Percentiles rank a stretch among this genome's conserved stretches.
Evolutionary conservation across 2,113 vertebrate species (phyloP).

Genomic region (Syngnathus typhle): DNA sequence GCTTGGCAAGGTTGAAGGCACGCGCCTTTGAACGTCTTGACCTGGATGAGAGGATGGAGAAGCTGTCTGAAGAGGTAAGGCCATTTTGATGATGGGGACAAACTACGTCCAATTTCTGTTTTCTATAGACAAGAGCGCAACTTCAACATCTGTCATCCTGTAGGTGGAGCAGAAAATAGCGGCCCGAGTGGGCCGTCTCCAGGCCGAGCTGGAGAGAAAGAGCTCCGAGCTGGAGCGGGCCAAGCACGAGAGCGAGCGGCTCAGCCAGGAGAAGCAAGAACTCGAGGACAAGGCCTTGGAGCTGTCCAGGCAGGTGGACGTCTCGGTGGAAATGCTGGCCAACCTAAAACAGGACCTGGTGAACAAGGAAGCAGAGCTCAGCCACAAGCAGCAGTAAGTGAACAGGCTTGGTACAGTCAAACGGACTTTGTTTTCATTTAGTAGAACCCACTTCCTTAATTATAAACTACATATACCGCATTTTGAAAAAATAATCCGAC

Average conservation of each 20-base stretch:
- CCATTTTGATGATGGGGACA: not conserved
- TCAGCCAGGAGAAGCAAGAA: conserved; percentile 92
- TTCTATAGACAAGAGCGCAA: not conserved
- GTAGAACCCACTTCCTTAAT: not conserved
- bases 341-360: conserved; percentile 96
- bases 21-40: conserved; percentile 91
- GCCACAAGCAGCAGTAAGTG: conserved; percentile 93
- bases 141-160: conserved; percentile 11
- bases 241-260: conserved; percentile 83
- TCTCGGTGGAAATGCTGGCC: conserved; percentile 96
- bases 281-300: conserved; percentile 90
- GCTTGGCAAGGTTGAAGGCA: conserved; percentile 89
- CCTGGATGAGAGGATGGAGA: conserved; percentile 90
- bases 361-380: conserved; percentile 94
- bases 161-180: conserved; percentile 96
- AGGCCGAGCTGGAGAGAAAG: conserved; percentile 92
- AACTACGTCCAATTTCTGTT: not conserved
- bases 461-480: not conserved
- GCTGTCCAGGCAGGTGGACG: conserved; percentile 93
- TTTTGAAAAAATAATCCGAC: not conserved
- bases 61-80: conserved; percentile 85
- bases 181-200: conserved; percentile 87
- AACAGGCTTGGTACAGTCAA: not conserved
- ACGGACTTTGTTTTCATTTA: not conserved
- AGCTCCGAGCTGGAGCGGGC: conserved; percentile 92